Evolutionary conservation across 2,113 vertebrate species (phyloP).

Genomic region (Pygoscelis antarcticus): DNA sequence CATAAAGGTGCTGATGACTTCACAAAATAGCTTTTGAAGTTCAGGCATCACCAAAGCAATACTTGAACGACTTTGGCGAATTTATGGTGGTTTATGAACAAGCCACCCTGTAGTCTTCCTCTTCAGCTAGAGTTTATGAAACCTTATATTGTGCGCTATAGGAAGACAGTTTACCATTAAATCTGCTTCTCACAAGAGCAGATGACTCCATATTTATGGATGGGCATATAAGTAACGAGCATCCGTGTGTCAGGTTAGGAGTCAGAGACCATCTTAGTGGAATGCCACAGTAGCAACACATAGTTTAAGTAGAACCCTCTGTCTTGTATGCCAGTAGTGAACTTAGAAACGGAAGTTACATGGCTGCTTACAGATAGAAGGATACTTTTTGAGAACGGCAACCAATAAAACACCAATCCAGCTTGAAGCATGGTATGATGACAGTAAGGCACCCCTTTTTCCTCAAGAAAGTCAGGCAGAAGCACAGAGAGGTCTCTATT

Average conservation of each 20-base stretch:
- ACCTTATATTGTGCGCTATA: neutral
- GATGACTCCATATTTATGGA: neutral
- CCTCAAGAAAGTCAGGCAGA: neutral
- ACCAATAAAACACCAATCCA: neutral
- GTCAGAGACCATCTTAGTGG: neutral
- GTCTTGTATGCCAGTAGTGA: neutral
- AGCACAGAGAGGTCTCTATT: neutral
- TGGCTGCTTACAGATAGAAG: neutral
- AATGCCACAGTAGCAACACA: neutral
- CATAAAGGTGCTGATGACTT: neutral
- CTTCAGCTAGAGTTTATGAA: neutral
- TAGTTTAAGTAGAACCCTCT: neutral
- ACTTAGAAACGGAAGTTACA: neutral
- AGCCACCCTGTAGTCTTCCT: neutral
- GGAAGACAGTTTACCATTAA: neutral
- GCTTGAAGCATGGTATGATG: neutral
- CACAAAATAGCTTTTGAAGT: neutral
- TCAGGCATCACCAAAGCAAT: neutral
- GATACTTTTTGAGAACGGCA: neutral
- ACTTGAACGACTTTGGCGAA: neutral
- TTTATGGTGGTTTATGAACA: neutral
- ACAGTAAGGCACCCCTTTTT: neutral
- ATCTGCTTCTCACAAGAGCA: neutral
- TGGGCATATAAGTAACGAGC: neutral
- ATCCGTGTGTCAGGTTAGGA: neutral